Percentiles rank a stretch among this genome's conserved stretches.
Conservation (phyloP, 2,113 vertebrate species). For the Sander vitreus region DNA sequence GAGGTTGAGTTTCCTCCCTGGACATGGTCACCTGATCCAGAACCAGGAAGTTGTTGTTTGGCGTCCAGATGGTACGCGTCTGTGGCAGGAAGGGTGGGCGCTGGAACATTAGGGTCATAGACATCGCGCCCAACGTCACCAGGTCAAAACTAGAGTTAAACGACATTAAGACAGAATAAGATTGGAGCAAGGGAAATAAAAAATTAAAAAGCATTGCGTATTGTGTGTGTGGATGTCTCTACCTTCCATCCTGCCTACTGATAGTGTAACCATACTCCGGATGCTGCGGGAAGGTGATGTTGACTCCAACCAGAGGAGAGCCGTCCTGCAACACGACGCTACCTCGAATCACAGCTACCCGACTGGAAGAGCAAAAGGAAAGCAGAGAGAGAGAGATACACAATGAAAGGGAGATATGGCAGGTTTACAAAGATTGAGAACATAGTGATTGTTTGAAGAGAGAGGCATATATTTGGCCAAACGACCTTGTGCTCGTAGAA, state of each 20-base stretch:
- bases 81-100: conserved; percentile 94
- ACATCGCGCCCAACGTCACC: conserved; percentile 93
- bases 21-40: conserved; percentile 95
- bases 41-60: conserved; percentile 96
- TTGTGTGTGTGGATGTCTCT: conserved; percentile 24
- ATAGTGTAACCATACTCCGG: conserved; percentile 95
- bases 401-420: conserved; percentile 50
- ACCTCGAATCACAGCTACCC: conserved; percentile 93
- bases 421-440: conserved; percentile 71
- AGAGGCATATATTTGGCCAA: conserved; percentile 56
- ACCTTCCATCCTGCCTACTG: conserved; percentile 98
- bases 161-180: not conserved
- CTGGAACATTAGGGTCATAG: conserved; percentile 94
- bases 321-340: conserved; percentile 91
- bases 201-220: not conserved
- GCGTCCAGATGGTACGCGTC: conserved; percentile 94
- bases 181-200: not conserved
- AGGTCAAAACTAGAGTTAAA: conserved; percentile 91
- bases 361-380: conserved; percentile 79
- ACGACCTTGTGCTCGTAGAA: conserved; percentile 62
- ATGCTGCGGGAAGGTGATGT: conserved; percentile 95
- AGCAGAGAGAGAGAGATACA: conserved; percentile 23
- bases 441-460: conserved; percentile 69
- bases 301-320: conserved; percentile 95
- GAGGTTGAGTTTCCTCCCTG: conserved; percentile 81